phyloP scores from a whole-genome alignment of 2,797 vertebrate genomes.

The Gambusia yucatana region DNA sequence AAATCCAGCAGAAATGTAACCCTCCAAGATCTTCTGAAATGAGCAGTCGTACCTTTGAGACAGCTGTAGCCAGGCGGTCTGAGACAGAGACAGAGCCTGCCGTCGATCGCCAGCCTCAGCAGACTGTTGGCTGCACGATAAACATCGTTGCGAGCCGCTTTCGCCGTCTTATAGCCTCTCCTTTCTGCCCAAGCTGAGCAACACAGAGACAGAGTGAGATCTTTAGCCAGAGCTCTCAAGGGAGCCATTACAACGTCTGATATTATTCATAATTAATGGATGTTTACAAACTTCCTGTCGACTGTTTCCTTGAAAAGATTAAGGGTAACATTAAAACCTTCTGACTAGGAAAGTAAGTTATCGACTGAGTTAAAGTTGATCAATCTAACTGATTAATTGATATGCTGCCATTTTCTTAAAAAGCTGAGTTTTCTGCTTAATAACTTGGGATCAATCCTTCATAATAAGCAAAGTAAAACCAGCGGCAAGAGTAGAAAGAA shows the following conservation, averaged over 20 bases:
- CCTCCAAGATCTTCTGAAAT: constrained; percentile 10
- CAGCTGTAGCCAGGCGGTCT: constrained; percentile 85
- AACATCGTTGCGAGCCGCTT: constrained; percentile 89
- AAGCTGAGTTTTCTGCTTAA: too few species aligned
- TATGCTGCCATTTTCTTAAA: too few species aligned
- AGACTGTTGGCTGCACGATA: constrained; percentile 93
- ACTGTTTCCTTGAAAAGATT: not conserved
- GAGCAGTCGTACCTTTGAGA: constrained; percentile 82
- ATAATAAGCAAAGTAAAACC: not conserved
- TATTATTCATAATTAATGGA: constrained; percentile 1
- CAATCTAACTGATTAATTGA: too few species aligned
- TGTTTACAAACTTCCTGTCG: not conserved
- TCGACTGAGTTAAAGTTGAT: too few species aligned
- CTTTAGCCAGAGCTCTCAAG: constrained; percentile 1
- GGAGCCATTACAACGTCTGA: constrained; percentile 2
- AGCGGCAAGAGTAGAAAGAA: not conserved
- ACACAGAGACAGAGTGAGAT: constrained; percentile 5
- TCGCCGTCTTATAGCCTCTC: constrained; percentile 91
- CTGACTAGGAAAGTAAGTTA: not conserved
- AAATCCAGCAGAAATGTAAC: constrained; percentile 3
- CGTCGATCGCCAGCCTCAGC: constrained; percentile 88
- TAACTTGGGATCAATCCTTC: not conserved
- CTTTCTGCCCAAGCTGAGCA: constrained; percentile 91
- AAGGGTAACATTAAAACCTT: not conserved
- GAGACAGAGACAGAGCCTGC: constrained; percentile 89